Conservation (phyloP, 2,888 invertebrate genomes). For the Drosophila anomalata region DNA sequence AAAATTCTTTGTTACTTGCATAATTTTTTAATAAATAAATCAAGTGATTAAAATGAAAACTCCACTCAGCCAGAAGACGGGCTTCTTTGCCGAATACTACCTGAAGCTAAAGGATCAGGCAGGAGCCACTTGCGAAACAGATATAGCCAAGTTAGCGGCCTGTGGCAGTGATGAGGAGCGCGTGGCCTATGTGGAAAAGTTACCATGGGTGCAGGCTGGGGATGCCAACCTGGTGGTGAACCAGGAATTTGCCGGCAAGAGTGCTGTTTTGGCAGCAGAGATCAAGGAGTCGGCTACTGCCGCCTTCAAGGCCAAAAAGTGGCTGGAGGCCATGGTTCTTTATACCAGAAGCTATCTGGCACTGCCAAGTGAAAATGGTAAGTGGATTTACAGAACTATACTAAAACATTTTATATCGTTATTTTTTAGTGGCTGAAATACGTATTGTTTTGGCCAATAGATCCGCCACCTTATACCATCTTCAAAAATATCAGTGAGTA, state of each 20-base stretch:
- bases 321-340: conserved; percentile 87
- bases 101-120: conserved; percentile 85
- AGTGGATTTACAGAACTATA: conserved; percentile 85
- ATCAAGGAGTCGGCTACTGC: conserved; percentile 90
- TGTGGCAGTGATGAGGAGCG: conserved; percentile 88
- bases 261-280: conserved; percentile 86
- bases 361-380: conserved; percentile 89
- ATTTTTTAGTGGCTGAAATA: conserved; percentile 86
- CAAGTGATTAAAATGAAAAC: conserved; percentile 57
- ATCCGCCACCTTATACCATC: conserved; percentile 91
- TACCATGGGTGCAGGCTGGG: conserved; percentile 84
- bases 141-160: conserved; percentile 87
- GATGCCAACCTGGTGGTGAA: conserved; percentile 85
- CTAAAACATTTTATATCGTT: background rate
- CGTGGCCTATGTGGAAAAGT: conserved; percentile 86
- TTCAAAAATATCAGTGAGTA: conserved; percentile 85
- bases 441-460: conserved; percentile 91
- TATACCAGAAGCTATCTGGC: conserved; percentile 89
- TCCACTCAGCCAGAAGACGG: conserved; percentile 79
- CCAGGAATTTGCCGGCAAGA: conserved; percentile 85
- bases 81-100: conserved; percentile 88
- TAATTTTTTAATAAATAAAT: conserved; percentile 49
- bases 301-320: conserved; percentile 89
- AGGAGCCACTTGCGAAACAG: conserved; percentile 84
- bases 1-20: conserved; percentile 58